phyloP scores from a whole-genome alignment of 2,797 vertebrate genomes.

The Paramormyrops hopkinsi region DNA sequence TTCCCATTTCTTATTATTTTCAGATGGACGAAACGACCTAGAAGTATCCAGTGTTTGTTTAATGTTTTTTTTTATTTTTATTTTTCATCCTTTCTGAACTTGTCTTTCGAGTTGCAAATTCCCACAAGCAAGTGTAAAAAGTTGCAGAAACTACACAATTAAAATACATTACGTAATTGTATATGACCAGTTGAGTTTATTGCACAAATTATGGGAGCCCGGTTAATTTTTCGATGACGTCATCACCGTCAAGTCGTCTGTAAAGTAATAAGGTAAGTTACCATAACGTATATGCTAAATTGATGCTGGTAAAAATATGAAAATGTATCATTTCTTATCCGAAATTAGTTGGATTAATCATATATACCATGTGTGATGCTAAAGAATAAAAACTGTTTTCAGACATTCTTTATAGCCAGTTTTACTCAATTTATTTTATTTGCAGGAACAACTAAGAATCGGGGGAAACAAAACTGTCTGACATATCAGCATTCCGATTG shows the following conservation, averaged over 20 bases:
- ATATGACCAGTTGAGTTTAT: neutral
- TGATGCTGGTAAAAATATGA: neutral
- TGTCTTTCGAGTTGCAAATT: neutral
- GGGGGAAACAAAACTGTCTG: neutral
- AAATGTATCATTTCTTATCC: neutral
- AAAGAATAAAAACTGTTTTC: neutral
- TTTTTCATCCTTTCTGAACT: neutral
- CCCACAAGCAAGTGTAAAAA: neutral
- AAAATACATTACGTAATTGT: constrained; percentile 1
- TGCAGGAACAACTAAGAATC: neutral
- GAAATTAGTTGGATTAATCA: neutral
- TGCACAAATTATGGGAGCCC: constrained; percentile 4
- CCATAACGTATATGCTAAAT: neutral
- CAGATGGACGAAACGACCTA: neutral
- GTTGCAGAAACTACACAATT: neutral
- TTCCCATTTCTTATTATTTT: constrained; percentile 14
- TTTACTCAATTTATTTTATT: neutral
- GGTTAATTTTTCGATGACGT: constrained; percentile 22
- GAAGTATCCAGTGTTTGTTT: neutral
- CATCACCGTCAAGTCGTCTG: constrained; percentile 29
- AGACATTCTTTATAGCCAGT: neutral
- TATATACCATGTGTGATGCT: neutral
- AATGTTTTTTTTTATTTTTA: constrained; percentile 5
- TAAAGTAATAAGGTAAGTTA: constrained; percentile 49
- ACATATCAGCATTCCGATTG: neutral